Conservation (phyloP, 2,113 vertebrate genomes). For the Saguinus imperator region DNA sequence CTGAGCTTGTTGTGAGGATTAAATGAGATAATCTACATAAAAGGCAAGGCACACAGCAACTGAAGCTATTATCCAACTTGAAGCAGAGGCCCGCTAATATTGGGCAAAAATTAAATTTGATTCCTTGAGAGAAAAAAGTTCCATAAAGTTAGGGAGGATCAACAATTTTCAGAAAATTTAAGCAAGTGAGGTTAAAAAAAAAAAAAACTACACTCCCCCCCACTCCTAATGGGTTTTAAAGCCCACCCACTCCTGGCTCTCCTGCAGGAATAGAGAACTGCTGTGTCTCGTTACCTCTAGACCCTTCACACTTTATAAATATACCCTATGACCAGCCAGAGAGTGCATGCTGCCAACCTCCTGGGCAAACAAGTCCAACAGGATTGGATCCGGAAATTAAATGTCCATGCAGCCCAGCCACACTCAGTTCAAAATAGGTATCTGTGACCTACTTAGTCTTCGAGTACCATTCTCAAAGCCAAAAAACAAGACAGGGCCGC, state of each 20-base stretch:
- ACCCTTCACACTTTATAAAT: conserved; percentile 53
- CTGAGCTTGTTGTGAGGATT: not conserved
- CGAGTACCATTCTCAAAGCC: not conserved
- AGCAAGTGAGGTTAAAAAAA: not conserved
- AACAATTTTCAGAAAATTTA: conserved; percentile 26
- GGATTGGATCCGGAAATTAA: conserved; percentile 64
- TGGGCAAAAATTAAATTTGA: not conserved
- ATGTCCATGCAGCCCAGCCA: conserved; percentile 17
- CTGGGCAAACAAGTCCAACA: conserved; percentile 27
- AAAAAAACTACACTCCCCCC: not conserved
- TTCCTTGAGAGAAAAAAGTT: conserved; percentile 10
- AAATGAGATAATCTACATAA: not conserved
- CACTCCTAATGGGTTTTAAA: not conserved
- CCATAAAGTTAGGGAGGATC: not conserved
- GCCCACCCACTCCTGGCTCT: not conserved
- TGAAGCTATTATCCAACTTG: not conserved
- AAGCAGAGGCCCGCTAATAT: not conserved
- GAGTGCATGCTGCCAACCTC: not conserved
- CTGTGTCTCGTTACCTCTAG: not conserved
- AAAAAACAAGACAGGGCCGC: not conserved
- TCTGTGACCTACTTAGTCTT: conserved; percentile 59
- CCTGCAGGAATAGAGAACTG: not conserved
- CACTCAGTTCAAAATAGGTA: conserved; percentile 55
- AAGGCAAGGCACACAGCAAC: not conserved
- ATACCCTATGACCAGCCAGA: not conserved